A percentile compares a stretch with the other conserved stretches of the same genome.
Evolutionary conservation across 2,113 vertebrate species (phyloP).

Genomic region (Promerops cafer): DNA sequence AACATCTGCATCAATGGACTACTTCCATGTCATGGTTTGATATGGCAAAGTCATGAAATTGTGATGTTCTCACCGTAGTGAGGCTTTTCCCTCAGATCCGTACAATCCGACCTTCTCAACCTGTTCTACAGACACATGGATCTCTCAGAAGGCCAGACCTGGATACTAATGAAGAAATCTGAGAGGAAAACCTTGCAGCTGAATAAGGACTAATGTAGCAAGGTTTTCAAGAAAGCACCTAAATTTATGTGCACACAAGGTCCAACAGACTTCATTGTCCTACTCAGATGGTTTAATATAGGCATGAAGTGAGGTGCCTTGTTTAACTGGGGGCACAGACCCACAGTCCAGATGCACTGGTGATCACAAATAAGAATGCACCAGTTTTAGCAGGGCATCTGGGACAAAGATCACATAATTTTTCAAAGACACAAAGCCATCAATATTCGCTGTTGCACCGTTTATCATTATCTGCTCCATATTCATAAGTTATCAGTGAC

Average conservation of each 20-base stretch:
- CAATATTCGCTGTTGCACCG: conserved; percentile 58
- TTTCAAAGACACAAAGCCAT: conserved; percentile 49
- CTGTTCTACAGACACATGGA: neutral
- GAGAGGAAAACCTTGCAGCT: conserved; percentile 6
- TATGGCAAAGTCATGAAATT: neutral
- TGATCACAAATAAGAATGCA: neutral
- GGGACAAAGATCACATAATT: conserved; percentile 34
- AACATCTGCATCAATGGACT: neutral
- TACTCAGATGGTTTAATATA: neutral
- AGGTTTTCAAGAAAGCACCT: neutral
- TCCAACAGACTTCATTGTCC: neutral
- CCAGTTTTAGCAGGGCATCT: conserved; percentile 16
- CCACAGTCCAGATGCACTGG: neutral
- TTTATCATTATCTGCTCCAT: conserved; percentile 60
- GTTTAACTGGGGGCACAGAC: neutral
- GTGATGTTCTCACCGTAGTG: neutral
- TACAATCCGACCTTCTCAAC: rapidly evolving
- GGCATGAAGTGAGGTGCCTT: neutral
- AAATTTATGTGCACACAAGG: neutral
- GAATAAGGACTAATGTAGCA: conserved; percentile 2
- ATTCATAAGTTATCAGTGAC: conserved; percentile 64
- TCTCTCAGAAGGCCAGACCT: neutral
- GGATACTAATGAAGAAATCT: neutral
- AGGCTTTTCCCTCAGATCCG: neutral
- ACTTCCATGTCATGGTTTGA: neutral